phyloP scores from a whole-genome alignment of 2,113 vertebrate species.

The Crotalus helleri region DNA sequence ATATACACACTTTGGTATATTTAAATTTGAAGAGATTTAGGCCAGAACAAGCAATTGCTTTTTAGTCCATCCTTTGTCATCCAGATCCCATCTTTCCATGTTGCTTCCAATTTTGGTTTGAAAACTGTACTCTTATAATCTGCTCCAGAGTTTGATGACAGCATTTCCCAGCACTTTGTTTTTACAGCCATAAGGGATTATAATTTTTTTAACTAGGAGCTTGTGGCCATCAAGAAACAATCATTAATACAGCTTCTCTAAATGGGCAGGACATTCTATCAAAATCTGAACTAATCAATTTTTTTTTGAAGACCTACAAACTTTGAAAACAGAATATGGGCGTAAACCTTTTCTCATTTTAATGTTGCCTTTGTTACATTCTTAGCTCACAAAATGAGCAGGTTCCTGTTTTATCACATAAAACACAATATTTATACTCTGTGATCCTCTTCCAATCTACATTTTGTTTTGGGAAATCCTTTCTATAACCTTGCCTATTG shows the following conservation, averaged over 20 bases:
- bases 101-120: background rate
- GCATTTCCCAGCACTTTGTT: background rate
- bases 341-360: background rate
- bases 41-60: background rate
- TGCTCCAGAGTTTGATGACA: background rate
- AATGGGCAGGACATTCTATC: background rate
- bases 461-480: background rate
- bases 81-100: background rate
- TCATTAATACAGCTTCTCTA: background rate
- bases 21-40: background rate
- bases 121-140: background rate
- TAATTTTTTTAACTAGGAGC: background rate
- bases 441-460: background rate
- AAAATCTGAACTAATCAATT: background rate
- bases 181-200: background rate
- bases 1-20: background rate
- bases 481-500: background rate
- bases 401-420: background rate
- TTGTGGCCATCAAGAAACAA: background rate
- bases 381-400: background rate
- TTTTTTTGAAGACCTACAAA: background rate
- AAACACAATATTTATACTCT: background rate
- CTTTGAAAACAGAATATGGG: background rate
- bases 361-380: background rate
- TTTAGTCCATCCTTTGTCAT: background rate